Evolutionary conservation across 1,140 invertebrate species (phyloP).

Genomic region (Xylocopa sonorina): DNA sequence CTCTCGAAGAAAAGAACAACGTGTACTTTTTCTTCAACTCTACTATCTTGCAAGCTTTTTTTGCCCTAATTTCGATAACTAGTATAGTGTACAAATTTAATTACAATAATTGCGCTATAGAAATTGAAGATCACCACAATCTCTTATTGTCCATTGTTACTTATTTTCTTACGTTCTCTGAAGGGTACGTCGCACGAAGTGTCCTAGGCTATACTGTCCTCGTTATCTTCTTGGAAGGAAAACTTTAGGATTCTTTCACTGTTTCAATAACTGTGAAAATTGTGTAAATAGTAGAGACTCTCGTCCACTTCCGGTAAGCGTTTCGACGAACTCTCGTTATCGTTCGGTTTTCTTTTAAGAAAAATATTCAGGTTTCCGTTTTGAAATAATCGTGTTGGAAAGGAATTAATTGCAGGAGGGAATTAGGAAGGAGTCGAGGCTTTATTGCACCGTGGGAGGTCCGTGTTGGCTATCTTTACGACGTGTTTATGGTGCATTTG

Average conservation of each 20-base stretch:
- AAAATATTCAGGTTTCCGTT: not conserved
- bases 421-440: not conserved
- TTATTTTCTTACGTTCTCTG: not conserved
- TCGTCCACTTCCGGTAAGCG: not conserved
- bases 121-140: constrained; percentile 13
- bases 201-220: not conserved
- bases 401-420: not conserved
- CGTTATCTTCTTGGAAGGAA: not conserved
- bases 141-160: constrained; percentile 23
- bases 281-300: too few species aligned
- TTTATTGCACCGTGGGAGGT: too few species aligned
- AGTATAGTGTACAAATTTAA: too few species aligned
- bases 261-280: too few species aligned
- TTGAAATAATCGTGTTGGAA: not conserved
- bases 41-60: too few species aligned
- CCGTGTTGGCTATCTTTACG: too few species aligned
- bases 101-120: not conserved
- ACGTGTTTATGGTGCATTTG: not conserved
- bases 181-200: not conserved
- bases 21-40: too few species aligned
- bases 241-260: not conserved
- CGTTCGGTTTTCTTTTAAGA: not conserved
- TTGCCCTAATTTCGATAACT: too few species aligned
- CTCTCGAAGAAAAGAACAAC: too few species aligned
- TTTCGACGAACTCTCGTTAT: not conserved